Conservation (phyloP, 2,113 vertebrate species). For the Hippocampus barbouri region DNA sequence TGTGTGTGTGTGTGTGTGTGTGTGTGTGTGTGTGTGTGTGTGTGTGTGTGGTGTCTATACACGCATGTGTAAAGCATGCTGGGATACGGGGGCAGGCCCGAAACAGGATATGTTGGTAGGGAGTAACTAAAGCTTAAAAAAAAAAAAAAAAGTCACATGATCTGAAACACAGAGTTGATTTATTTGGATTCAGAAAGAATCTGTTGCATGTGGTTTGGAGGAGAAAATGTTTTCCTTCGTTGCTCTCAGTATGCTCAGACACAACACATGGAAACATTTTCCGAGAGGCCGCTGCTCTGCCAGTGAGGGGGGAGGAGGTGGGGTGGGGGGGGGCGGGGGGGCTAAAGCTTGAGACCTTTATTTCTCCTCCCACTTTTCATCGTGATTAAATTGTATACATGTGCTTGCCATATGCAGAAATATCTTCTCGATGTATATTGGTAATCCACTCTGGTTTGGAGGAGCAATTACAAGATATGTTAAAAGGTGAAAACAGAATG, state of each 20-base stretch:
- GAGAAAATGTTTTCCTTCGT: slow-evolving; percentile 66
- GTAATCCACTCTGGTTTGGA: slow-evolving; percentile 15
- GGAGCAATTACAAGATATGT: slow-evolving; percentile 31
- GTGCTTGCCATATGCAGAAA: slow-evolving; percentile 62
- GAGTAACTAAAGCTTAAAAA: slow-evolving; percentile 69
- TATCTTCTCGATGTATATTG: slow-evolving; percentile 48
- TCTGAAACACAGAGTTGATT: slow-evolving; percentile 69
- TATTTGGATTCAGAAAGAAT: slow-evolving; percentile 72
- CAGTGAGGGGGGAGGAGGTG: slow-evolving; percentile 39
- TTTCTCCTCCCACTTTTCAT: slow-evolving; percentile 58
- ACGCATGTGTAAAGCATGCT: slow-evolving; percentile 12
- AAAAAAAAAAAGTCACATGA: slow-evolving; percentile 69
- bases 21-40: no score
- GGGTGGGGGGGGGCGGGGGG: no score
- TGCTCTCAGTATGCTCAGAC: slow-evolving; percentile 63
- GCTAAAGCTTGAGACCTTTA: slow-evolving; percentile 61
- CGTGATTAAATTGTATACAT: slow-evolving; percentile 66
- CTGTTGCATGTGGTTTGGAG: slow-evolving; percentile 73
- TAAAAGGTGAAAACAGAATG: slow-evolving; percentile 10
- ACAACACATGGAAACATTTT: slow-evolving; percentile 76
- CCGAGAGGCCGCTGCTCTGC: slow-evolving; percentile 60
- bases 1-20: no score
- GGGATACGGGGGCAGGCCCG: slow-evolving; percentile 17
- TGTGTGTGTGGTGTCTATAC: background rate
- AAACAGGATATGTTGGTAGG: slow-evolving; percentile 65